Evolutionary conservation across 2,797 vertebrate species (phyloP).

Genomic region (Bothrops alternatus): DNA sequence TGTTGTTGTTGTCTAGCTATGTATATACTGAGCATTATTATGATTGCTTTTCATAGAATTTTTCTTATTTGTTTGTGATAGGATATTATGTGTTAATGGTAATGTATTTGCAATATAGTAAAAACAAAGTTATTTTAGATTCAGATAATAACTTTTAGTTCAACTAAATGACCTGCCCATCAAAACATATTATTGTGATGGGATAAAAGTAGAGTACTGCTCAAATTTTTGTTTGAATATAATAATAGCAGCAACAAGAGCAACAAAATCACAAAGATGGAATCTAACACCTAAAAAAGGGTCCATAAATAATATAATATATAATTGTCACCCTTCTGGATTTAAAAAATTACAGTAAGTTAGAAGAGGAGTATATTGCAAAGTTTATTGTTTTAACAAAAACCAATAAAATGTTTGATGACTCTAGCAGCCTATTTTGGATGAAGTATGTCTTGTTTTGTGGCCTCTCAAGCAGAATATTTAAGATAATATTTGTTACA

Average conservation of each 20-base stretch:
- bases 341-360: not conserved
- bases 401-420: not conserved
- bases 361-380: not conserved
- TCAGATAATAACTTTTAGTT: not conserved
- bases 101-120: not conserved
- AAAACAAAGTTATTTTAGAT: not conserved
- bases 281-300: not conserved
- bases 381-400: not conserved
- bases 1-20: not conserved
- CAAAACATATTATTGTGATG: not conserved
- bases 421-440: not conserved
- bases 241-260: not conserved
- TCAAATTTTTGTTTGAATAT: not conserved
- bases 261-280: not conserved
- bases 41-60: not conserved
- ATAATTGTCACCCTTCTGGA: not conserved
- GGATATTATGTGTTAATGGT: not conserved
- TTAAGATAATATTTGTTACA: not conserved
- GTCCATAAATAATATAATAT: not conserved
- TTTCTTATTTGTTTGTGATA: not conserved
- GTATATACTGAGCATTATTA: not conserved
- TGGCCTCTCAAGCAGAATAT: not conserved
- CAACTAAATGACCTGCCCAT: not conserved
- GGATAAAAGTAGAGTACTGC: not conserved
- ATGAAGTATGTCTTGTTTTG: conserved; percentile 1